Conservation (phyloP, 2,888 invertebrate species). For the Sarcophaga caerulescens region DNA sequence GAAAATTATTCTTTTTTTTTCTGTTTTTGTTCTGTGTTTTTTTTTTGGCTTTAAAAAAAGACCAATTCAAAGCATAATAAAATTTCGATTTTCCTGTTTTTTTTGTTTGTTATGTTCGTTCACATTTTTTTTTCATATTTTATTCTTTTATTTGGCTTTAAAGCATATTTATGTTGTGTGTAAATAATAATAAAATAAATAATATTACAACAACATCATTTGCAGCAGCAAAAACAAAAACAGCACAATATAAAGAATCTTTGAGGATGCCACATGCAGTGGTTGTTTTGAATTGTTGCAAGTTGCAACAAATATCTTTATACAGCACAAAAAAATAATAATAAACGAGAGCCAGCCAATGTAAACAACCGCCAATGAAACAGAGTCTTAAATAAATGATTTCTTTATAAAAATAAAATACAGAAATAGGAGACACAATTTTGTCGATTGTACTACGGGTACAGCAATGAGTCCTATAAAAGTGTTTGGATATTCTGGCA, state of each 20-base stretch:
- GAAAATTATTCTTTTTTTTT: constrained; percentile 7
- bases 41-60: constrained; percentile 9
- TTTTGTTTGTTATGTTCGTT: constrained; percentile 20
- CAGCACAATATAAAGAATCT: constrained; percentile 41
- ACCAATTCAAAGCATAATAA: constrained; percentile 64
- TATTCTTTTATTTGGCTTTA: constrained; percentile 1
- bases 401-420: background rate
- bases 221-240: constrained; percentile 16
- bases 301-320: constrained; percentile 54
- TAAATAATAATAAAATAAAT: constrained; percentile 65
- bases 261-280: constrained; percentile 62
- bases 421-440: background rate
- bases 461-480: too few relatives aligned
- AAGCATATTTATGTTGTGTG: constrained; percentile 52
- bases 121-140: constrained; percentile 1
- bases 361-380: constrained; percentile 29
- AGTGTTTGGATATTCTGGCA: too few relatives aligned
- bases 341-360: background rate
- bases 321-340: background rate
- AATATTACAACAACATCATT: constrained; percentile 42
- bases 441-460: background rate
- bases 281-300: constrained; percentile 54
- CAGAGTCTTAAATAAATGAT: constrained; percentile 23
- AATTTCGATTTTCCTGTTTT: constrained; percentile 48
- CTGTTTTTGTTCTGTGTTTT: constrained; percentile 14